Base-by-base conservation (phyloP, 2,113 vertebrate genomes). In the Rhinogobius similis region DNA sequence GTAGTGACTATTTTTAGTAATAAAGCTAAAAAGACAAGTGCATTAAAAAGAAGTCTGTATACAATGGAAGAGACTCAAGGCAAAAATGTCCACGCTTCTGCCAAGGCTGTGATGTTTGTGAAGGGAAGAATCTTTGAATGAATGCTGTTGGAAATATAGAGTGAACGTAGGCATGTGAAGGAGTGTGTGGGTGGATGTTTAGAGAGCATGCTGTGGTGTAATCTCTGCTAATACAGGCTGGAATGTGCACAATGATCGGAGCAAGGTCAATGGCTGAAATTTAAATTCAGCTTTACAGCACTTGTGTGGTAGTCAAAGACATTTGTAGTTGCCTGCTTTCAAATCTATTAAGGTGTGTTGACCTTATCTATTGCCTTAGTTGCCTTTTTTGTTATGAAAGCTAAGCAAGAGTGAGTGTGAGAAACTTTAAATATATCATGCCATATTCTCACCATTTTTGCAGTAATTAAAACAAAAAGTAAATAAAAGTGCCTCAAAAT, bases 401-500 rank as follows among this genome's bases (percentile, higher is more conserved):
- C 73, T 79, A 29, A 67, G 63, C 41, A 50, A 68, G 62, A 78
- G 63, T 64, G 52, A 20, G 59, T 69, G 78, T 68, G 67, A 70
- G 72, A 77, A 75, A 39, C 55, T 68, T n/a, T 65, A 69, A 56
- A 29, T 62, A 59, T 65, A 69, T 41, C 48, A 59, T 59, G 68
- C 79, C 64, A 27, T 79, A 75, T 77, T 78, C 56, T 79, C 62
- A 70, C 68, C 23, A 62, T 84, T 87, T n/a, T 68, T 65, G 58
- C 70, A 82, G 79, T 79, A 86, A 70, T n/a, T 39, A 68, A 81
- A 80, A 66, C 72, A 77, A 81, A 61, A 74, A 62, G 46, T 82
- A 83, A 81, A 76, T 63, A 75, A 86, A 91, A 89, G 88, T 86
- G 90, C 91, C 82, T 83, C 62, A 9, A 79, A 76, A 79, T 82